Evolutionary conservation across 2,888 invertebrate species (phyloP), one percentile per base, ranked within the genome.

Genomic region (Saturnia japonica): DNA sequence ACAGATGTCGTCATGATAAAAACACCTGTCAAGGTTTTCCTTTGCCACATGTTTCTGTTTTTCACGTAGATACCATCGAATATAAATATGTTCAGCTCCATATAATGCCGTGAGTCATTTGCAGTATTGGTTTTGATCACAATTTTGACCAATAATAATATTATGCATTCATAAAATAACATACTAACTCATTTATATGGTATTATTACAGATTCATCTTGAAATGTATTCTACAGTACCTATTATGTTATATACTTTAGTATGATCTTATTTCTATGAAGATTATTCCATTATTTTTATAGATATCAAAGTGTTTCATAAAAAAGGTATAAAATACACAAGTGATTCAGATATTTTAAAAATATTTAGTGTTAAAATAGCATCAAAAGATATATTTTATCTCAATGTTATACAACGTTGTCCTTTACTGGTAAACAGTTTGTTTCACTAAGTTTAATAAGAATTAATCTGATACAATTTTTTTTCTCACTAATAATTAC

Each of bases 11-110:
- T 60, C 57, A 19, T 60, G 14, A 28, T 28, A 14, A n/a, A 62
- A 64, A 64, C 64, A 64, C 40, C 64, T 64, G 64, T 64, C 40
- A 64, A 64, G 64, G 64, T 64, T 40, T 64, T 40, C n/a, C 40
- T 64, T 25, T 64, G 9, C n/a, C 64, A 40, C 8, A 64, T 64
- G 64, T 40, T 64, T 40, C 19, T 64, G 64, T 64, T 64, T 62
- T 34, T n/a, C 60, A 62, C 62, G 62, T 34, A 28, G 34, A 14
- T 6, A 60, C 3, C 11, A 25, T 12, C 14, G 25, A 60, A 60
- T 60, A 51, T 12, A 60, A 60, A 60, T 14, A 14, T 28, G 28
- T 60, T 60, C 28, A 54, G 57, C 28, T 60, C 28, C 28, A 60
- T 1, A 60, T 16, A 60, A 60, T 60, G 28, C 22, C 25, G 11